A percentile compares a stretch with the other conserved stretches of the same genome.
These are phyloP conservation scores for Podabrus alpinus DNA, from an alignment of 2,888 invertebrate genomes.

Conservation along the genomic window DNA sequence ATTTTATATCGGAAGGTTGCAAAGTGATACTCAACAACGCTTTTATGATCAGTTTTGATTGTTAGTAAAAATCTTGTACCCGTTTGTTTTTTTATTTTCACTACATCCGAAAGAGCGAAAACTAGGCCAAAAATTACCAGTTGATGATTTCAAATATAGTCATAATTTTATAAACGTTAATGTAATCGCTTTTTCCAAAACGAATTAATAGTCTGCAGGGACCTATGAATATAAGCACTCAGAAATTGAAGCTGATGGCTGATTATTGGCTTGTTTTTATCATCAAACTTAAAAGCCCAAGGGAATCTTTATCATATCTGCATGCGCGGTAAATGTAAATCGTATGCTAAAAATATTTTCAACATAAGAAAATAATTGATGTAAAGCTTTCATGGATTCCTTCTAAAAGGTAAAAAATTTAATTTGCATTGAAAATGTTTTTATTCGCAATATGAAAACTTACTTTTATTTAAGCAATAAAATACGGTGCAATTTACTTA, in stretches of 20 bases:
- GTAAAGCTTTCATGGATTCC: neutral
- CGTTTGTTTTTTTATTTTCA: neutral
- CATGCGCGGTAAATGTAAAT: constrained; percentile 20
- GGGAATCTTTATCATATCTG: constrained; percentile 18
- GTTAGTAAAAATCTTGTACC: neutral
- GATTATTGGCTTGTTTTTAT: constrained; percentile 23
- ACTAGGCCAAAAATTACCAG: neutral
- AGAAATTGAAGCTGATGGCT: constrained; percentile 18
- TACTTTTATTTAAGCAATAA: too few relatives aligned
- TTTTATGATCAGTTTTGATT: neutral
- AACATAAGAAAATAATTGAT: neutral
- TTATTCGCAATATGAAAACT: too few relatives aligned
- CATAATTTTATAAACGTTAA: neutral
- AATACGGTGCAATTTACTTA: too few relatives aligned
- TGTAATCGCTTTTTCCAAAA: neutral
- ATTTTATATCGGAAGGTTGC: constrained; percentile 4
- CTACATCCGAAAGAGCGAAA: neutral
- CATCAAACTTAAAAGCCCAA: constrained; percentile 10
- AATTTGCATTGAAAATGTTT: neutral
- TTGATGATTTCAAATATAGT: neutral
- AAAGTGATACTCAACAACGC: neutral
- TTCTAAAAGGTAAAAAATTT: neutral
- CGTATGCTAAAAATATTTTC: neutral
- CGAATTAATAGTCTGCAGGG: constrained; percentile 3
- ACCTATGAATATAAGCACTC: constrained; percentile 7